Evolutionary conservation across 1,140 invertebrate species (phyloP), one percentile per base, ranked within the genome.

Genomic region (Bombus haemorrhoidalis): DNA sequence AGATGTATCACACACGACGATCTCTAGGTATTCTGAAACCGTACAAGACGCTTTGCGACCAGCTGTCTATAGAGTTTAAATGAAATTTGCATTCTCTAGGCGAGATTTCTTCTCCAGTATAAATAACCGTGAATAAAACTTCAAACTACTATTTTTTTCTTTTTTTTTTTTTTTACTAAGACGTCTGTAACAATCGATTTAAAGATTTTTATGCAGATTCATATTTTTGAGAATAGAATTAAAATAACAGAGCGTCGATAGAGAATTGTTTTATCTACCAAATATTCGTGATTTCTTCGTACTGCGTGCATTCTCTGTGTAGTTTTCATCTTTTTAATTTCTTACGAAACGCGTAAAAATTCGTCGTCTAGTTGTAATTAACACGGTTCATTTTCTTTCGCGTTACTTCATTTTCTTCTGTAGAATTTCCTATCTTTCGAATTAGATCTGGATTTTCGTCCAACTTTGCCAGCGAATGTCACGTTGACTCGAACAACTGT

Each of bases 1-100:
- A 34, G 66, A 57, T 81, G 37, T 39, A 71, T 39, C n/a, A 10
- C 37, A 3, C 34, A 53, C n/a, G 39, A 72, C 66, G 47, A 53
- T 34, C 18, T 53, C 47, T 6, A 22, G 18, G 34, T 57, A 47
- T 68, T 34, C 18, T 15, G 66, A 53, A 72, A 53, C 8, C 18
- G 41, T 53, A 13, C 79, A 72, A 34, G 18, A 72, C 39, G 68
- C 79, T 81, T 72, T 53, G 64, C 39, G 37, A 80, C 66, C 34
- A 25, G 8, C 68, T 9, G 15, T 22, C 32, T n/a, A 39, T 22
- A 62, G 32, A 22, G 39, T 9, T 34, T 47, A 22, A 43, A 71
- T 37, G 25, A 69, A 53, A 53, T 39, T 71, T 66, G 28, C 28
- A 4, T n/a, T n/a, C 66, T 25, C 8, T 4, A 22, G 47, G 39